A percentile compares a stretch with the other conserved stretches of the same genome.
Evolutionary conservation across 2,113 vertebrate genomes (phyloP).

Genomic region (Lichenostomus cassidix): DNA sequence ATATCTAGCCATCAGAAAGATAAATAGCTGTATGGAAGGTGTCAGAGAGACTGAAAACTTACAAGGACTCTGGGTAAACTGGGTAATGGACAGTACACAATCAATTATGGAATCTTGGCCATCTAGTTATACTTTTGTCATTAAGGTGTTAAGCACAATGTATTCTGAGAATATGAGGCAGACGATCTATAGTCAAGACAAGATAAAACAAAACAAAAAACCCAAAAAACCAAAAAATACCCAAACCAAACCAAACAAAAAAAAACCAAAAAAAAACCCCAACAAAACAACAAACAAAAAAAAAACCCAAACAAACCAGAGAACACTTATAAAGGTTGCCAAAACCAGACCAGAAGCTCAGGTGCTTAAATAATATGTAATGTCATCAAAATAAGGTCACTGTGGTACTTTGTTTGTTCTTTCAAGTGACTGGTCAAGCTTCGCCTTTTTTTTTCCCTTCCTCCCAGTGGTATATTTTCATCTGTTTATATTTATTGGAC

Average conservation of each 20-base stretch:
- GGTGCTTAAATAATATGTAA: not conserved
- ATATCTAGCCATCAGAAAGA: not conserved
- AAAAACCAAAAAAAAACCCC: not conserved
- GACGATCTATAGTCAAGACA: not conserved
- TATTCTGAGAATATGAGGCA: not conserved
- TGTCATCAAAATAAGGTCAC: not conserved
- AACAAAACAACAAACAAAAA: not conserved
- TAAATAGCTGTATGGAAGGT: not conserved
- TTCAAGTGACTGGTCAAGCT: not conserved
- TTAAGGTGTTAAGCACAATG: not conserved
- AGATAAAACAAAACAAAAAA: not conserved
- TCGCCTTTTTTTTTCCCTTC: not conserved
- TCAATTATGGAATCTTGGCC: not conserved
- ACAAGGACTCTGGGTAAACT: not conserved
- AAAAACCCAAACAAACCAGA: not conserved
- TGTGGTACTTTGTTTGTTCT: not conserved
- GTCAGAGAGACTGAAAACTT: not conserved
- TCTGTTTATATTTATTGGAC: not conserved
- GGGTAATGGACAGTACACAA: not conserved
- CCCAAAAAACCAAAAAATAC: not conserved
- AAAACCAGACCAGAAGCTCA: not conserved
- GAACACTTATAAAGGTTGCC: not conserved
- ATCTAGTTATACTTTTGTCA: not conserved
- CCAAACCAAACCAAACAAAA: not conserved
- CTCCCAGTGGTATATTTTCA: not conserved